These are phyloP conservation scores for Trichechus manatus DNA, from an alignment of 2,113 vertebrate species.

Conservation along the genomic window DNA sequence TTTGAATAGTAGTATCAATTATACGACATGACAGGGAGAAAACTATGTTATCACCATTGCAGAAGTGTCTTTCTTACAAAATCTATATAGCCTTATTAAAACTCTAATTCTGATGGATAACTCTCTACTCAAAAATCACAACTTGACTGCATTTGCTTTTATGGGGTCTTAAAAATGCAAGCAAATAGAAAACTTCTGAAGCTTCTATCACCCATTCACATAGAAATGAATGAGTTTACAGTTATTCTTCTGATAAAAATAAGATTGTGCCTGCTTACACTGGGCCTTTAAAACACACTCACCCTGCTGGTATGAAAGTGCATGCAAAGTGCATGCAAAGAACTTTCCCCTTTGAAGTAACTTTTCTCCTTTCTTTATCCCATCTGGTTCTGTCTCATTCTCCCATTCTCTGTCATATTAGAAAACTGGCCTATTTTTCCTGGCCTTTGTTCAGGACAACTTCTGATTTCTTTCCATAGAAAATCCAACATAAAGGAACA, in stretches of 20 bases:
- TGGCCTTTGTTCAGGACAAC: not conserved
- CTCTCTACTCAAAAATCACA: conserved; percentile 27
- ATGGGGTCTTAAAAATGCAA: conserved; percentile 69
- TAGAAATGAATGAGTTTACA: not conserved
- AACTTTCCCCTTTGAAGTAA: not conserved
- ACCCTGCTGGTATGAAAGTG: not conserved
- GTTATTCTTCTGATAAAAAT: conserved; percentile 23
- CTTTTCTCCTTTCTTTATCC: not conserved
- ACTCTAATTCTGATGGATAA: conserved; percentile 45
- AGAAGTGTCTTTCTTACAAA: conserved; percentile 71
- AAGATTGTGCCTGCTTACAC: not conserved
- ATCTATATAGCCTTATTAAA: not conserved
- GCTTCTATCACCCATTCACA: not conserved
- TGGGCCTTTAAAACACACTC: not conserved
- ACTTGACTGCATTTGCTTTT: conserved; percentile 48
- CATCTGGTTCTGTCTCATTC: not conserved
- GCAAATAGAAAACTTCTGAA: conserved; percentile 7
- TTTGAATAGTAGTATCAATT: conserved; percentile 83
- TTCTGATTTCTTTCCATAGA: not conserved
- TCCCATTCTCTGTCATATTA: not conserved
- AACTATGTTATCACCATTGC: conserved; percentile 75
- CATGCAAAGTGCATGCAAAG: not conserved
- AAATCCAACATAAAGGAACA: not conserved
- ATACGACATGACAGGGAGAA: conserved; percentile 56
- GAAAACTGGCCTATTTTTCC: not conserved